Base-by-base conservation (phyloP, 2,113 vertebrate species). In the Azemiops feae region DNA sequence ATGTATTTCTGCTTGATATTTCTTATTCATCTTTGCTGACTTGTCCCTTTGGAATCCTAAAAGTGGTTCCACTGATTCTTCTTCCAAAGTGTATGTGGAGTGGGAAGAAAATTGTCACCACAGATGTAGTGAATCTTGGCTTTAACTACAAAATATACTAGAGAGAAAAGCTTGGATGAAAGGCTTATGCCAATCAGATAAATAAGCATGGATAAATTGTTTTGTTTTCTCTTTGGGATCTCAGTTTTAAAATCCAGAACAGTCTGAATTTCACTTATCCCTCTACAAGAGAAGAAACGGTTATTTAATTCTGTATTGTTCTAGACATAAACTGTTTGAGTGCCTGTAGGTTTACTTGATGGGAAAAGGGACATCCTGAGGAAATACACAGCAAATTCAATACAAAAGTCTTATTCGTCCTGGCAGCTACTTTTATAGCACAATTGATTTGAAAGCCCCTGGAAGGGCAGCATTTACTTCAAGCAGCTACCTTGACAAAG, bases 331-430 rank as follows among this genome's bases (percentile, higher is more conserved):
- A 94, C 92, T 94, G 87, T 96, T 94, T 93, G 95, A 95, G 94
- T 94, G 95, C 96, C 96, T 96, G 95, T 94, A 94, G 96, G 95
- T 96, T 96, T 89, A 89, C 95, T 95, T 96, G 96, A 97, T 97
- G 96, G 96, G 94, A 92, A 95, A 96, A 97, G 94, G 95, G 95
- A 96, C 96, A 96, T 96, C 96, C 95, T 95, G 95, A 97, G 95
- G 95, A 96, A 97, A 95, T 1, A 0, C 54, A 96, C 91, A 93
- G 94, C 96, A 97, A 96, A 97, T 97, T 97, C 95, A 95, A 96
- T 95, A 96, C 94, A 93, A 96, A 96, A 96, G 89, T 94, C 94
- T 95, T 96, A 97, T 96, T 97, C 96, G 94, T 91, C 95, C 93
- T 96, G 97, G 97, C 96, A 97, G 96, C 95, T 97, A 94, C 94